These are phyloP conservation scores for Tichodroma muraria DNA, from an alignment of 2,113 vertebrate genomes.

Conservation along the genomic window DNA sequence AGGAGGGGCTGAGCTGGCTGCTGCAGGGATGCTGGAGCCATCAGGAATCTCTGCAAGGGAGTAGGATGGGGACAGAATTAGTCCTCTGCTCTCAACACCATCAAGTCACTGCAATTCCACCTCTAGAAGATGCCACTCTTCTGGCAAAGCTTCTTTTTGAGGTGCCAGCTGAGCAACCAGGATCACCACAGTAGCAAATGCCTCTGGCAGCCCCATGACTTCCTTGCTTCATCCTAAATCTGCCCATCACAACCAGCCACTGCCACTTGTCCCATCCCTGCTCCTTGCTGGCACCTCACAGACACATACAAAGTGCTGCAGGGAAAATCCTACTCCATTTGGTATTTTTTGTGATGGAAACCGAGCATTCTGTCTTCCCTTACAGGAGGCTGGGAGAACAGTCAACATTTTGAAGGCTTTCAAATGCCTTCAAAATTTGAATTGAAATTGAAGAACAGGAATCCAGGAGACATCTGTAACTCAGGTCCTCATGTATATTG, in stretches of 20 bases:
- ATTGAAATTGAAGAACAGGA: background rate
- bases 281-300: background rate
- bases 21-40: background rate
- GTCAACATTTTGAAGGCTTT: background rate
- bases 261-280: background rate
- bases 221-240: background rate
- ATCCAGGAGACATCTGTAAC: background rate
- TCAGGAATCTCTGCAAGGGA: background rate
- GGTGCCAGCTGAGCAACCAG: background rate
- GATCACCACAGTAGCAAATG: background rate
- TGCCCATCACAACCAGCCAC: background rate
- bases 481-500: rapidly evolving
- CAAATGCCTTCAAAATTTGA: no score
- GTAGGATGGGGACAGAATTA: background rate
- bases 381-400: background rate
- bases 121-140: background rate
- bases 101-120: background rate
- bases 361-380: background rate
- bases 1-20: background rate
- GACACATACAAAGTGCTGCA: no score
- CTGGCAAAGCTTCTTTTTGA: background rate
- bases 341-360: background rate
- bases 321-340: background rate
- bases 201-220: background rate
- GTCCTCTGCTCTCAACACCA: background rate